A percentile compares a stretch with the other conserved stretches of the same genome.
These are phyloP conservation scores for Leucophenga maculata DNA, from an alignment of 2,888 invertebrate genomes.

Conservation along the genomic window DNA sequence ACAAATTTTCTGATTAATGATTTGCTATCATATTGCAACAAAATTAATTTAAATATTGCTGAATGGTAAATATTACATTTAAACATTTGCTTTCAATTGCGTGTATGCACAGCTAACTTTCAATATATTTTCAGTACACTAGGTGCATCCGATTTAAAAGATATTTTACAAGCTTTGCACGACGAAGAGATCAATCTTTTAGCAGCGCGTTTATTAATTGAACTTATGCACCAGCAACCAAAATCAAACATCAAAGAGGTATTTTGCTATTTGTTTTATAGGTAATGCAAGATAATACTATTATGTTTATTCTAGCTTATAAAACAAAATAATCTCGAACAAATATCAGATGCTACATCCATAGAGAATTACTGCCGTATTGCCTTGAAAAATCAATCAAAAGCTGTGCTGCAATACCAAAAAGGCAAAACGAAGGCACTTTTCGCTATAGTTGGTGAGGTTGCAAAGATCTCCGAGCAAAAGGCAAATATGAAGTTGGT, in stretches of 20 bases:
- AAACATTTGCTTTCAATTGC: neutral
- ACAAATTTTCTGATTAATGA: conserved; percentile 82
- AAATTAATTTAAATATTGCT: conserved; percentile 75
- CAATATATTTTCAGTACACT: conserved; percentile 56
- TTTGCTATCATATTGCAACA: conserved; percentile 79
- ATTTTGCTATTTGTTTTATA: conserved; percentile 20
- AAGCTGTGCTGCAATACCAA: conserved; percentile 79
- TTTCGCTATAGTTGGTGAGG: conserved; percentile 77
- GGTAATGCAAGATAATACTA: neutral
- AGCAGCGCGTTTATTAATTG: conserved; percentile 74
- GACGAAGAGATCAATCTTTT: conserved; percentile 77
- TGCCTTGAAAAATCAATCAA: conserved; percentile 78
- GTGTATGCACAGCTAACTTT: neutral
- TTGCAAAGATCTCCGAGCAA: conserved; percentile 76
- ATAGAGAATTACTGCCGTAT: conserved; percentile 77
- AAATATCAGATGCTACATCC: conserved; percentile 77
- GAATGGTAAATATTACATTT: conserved; percentile 77
- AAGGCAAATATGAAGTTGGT: conserved; percentile 80
- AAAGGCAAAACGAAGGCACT: conserved; percentile 81
- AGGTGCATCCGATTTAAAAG: conserved; percentile 75
- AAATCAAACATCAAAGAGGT: conserved; percentile 69
- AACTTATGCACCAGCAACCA: conserved; percentile 72
- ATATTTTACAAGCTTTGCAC: conserved; percentile 78
- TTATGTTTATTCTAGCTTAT: conserved; percentile 74
- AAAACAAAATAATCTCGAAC: conserved; percentile 76